These are phyloP conservation scores for Poliocrania exsul DNA, from an alignment of 2,797 vertebrate genomes.

Conservation along the genomic window DNA sequence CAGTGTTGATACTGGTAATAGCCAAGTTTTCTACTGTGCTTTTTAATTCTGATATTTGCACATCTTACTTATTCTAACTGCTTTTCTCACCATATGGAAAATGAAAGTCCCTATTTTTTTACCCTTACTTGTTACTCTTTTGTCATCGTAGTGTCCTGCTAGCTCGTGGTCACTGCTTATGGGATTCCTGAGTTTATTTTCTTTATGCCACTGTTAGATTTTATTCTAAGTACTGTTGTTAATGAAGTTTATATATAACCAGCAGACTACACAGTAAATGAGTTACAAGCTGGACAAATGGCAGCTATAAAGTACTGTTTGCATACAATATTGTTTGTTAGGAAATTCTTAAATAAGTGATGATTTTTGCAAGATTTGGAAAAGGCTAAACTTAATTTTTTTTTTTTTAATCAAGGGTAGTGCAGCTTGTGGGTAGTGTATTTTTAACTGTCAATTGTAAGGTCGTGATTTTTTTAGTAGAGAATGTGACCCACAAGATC, in stretches of 20 bases:
- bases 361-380: background rate
- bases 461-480: background rate
- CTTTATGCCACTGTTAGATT: background rate
- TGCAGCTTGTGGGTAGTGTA: background rate
- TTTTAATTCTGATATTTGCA: background rate
- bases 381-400: background rate
- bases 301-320: background rate
- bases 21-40: background rate
- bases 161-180: background rate
- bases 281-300: background rate
- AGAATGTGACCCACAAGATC: background rate
- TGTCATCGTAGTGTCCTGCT: background rate
- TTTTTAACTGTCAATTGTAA: background rate
- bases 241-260: background rate
- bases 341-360: background rate
- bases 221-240: background rate
- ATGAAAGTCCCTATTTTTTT: background rate
- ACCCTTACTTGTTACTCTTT: background rate
- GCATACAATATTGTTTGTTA: background rate
- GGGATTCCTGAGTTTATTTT: background rate
- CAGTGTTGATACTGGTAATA: background rate
- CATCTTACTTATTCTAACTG: accelerated
- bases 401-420: background rate
- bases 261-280: background rate
- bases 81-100: background rate